These are phyloP conservation scores for Hippocampus abdominalis DNA, from an alignment of 2,113 vertebrate species.

Conservation along the genomic window DNA sequence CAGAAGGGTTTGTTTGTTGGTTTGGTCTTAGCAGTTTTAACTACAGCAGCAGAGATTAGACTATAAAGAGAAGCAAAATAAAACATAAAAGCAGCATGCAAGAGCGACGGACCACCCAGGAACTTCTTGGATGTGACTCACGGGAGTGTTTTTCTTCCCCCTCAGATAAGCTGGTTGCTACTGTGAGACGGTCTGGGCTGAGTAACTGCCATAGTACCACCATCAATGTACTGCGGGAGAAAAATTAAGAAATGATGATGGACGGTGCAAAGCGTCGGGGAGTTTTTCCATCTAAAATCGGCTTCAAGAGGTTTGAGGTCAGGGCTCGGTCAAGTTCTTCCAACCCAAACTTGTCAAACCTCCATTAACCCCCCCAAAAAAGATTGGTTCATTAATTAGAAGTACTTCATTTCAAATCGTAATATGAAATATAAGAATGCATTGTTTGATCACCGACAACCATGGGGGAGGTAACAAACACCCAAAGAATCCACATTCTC, in stretches of 20 bases:
- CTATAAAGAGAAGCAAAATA: conserved; percentile 65
- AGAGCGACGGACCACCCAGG: conserved; percentile 79
- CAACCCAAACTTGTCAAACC: neutral
- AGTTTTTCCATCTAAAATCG: neutral
- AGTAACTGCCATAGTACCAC: neutral
- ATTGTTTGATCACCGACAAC: no score
- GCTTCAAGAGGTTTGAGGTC: neutral
- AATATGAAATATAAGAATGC: no score
- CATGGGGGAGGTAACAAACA: neutral
- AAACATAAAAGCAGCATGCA: conserved; percentile 46
- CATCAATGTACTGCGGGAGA: neutral
- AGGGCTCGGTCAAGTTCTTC: conserved; percentile 2
- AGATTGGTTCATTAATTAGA: no score
- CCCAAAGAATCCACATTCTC: neutral
- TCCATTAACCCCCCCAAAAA: neutral
- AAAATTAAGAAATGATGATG: neutral
- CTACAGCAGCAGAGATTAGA: conserved; percentile 69
- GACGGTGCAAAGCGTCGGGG: neutral
- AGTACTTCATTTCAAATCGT: no score
- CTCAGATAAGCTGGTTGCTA: conserved; percentile 28
- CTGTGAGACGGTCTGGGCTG: conserved; percentile 6
- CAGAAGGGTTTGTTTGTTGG: conserved; percentile 70
- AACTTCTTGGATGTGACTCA: conserved; percentile 37
- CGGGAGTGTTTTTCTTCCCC: neutral
- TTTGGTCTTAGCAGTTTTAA: conserved; percentile 53